A percentile compares a stretch with the other conserved stretches of the same genome.
phyloP scores from a whole-genome alignment of 2,797 vertebrate genomes.

The Gymnoscopelus microlampas region DNA sequence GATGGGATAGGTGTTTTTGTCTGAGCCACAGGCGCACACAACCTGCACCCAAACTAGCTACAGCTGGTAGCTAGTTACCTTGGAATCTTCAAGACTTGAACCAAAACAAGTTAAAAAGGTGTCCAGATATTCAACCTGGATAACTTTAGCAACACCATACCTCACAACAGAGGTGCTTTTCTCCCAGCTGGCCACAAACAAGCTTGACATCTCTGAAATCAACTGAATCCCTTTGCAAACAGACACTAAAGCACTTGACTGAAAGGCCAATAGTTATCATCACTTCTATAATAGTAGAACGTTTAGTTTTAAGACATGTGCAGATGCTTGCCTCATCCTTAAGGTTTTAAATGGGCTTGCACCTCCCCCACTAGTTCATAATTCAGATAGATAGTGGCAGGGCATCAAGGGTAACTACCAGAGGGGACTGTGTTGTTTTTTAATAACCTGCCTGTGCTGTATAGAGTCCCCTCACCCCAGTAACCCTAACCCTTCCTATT shows the following conservation, averaged over 20 bases:
- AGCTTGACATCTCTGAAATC: neutral
- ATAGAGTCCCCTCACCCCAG: too few species aligned
- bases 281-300: neutral
- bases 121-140: too few species aligned
- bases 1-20: too few species aligned
- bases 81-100: too few species aligned
- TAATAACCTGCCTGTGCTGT: too few species aligned
- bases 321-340: neutral
- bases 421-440: constrained; percentile 1
- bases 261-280: neutral
- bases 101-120: too few species aligned
- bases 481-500: too few species aligned
- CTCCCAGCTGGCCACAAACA: neutral
- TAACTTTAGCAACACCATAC: too few species aligned
- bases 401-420: constrained; percentile 1
- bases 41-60: too few species aligned
- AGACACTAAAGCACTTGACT: neutral
- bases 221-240: constrained; percentile 1
- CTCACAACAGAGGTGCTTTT: neutral
- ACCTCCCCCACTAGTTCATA: neutral
- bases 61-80: too few species aligned
- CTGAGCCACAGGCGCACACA: too few species aligned
- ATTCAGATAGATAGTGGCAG: constrained; percentile 1
- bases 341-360: neutral
- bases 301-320: neutral